Percentiles rank a stretch among this genome's conserved stretches.
Conservation (phyloP, 2,797 vertebrate species). For the Hydrophis major region DNA sequence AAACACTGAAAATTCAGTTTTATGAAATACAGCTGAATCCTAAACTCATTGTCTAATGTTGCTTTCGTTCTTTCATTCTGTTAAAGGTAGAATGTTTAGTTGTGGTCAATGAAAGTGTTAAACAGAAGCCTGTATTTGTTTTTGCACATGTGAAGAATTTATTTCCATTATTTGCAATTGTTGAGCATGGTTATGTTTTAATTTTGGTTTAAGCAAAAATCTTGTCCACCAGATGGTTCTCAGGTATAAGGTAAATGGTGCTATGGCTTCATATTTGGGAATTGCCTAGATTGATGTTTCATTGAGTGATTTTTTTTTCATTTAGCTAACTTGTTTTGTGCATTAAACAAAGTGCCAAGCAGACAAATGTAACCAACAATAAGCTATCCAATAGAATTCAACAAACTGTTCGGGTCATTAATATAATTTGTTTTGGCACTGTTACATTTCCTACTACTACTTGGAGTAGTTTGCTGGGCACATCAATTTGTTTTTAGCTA, state of each 20-base stretch:
- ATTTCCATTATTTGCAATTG: slow-evolving; percentile 40
- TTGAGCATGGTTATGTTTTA: slow-evolving; percentile 25
- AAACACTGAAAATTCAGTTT: neutral
- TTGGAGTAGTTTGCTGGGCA: slow-evolving; percentile 85
- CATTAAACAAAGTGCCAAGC: slow-evolving; percentile 72
- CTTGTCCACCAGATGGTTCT: slow-evolving; percentile 33
- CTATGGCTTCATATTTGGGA: slow-evolving; percentile 59
- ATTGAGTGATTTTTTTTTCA: slow-evolving; percentile 53
- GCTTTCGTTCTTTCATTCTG: neutral
- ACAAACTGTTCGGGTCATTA: slow-evolving; percentile 79
- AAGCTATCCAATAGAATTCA: slow-evolving; percentile 77
- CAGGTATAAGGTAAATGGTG: slow-evolving; percentile 52
- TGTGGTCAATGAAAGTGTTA: slow-evolving; percentile 35
- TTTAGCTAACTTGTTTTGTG: slow-evolving; percentile 71
- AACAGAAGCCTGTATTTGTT: slow-evolving; percentile 5
- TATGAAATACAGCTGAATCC: neutral
- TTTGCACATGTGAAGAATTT: slow-evolving; percentile 31
- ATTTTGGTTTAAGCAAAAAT: slow-evolving; percentile 34
- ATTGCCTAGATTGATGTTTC: slow-evolving; percentile 63
- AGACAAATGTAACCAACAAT: slow-evolving; percentile 78
- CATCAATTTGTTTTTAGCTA: slow-evolving; percentile 90
- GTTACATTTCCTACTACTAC: slow-evolving; percentile 81
- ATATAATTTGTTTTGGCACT: slow-evolving; percentile 87
- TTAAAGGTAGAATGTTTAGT: slow-evolving; percentile 20
- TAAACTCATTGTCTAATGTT: neutral